phyloP scores from a whole-genome alignment of 1,140 invertebrate species.

The Stegodyphus dumicola region DNA sequence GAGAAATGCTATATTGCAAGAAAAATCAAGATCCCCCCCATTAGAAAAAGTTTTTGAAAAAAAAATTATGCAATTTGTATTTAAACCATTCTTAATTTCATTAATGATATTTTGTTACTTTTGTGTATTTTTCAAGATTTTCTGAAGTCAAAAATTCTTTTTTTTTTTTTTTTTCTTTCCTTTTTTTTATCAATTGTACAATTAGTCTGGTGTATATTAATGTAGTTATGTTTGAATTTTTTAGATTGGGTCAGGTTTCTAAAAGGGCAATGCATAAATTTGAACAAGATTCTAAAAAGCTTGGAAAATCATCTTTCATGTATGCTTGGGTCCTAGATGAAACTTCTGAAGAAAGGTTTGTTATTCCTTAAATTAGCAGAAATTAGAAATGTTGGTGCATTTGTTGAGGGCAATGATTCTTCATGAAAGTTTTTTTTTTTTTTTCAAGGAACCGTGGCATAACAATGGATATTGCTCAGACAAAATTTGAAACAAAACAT shows the following conservation, averaged over 20 bases:
- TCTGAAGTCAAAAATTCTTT: too few species aligned
- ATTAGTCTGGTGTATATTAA: too few species aligned
- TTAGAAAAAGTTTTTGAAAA: too few species aligned
- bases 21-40: too few species aligned
- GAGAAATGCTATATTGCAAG: too few species aligned
- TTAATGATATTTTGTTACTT: too few species aligned
- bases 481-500: constrained; percentile 90
- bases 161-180: too few species aligned
- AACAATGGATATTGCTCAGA: constrained; percentile 97
- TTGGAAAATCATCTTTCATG: constrained; percentile 97
- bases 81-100: too few species aligned
- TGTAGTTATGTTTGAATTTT: background rate
- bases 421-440: constrained; percentile 7
- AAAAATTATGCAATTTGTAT: too few species aligned
- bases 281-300: constrained; percentile 95
- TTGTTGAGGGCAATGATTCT: background rate
- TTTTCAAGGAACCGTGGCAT: constrained; percentile 79
- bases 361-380: constrained; percentile 43
- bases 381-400: too few species aligned
- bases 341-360: constrained; percentile 93
- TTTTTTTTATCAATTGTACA: too few species aligned
- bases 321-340: constrained; percentile 99
- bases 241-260: constrained; percentile 83
- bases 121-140: too few species aligned
- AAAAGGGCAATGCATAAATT: constrained; percentile 95